phyloP scores from a whole-genome alignment of 2,888 invertebrate species.

The Bruchidius siliquastri region DNA sequence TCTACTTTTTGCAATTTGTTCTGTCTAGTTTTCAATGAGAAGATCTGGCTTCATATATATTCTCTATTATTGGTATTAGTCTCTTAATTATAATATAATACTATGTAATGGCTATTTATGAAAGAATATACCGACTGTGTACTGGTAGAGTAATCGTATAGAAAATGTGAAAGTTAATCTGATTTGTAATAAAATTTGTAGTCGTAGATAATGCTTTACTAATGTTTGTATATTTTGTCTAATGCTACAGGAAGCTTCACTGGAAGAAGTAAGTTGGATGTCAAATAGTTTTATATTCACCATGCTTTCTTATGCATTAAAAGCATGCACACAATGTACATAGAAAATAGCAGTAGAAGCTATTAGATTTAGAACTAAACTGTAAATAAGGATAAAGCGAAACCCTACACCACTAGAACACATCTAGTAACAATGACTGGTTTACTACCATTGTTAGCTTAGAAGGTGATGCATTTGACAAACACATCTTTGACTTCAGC shows the following conservation, averaged over 20 bases:
- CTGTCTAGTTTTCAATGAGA: no score
- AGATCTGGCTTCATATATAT: no score
- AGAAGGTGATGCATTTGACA: no score
- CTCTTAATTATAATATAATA: background rate
- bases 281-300: background rate
- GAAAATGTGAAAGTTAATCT: no score
- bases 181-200: background rate
- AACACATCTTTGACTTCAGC: no score
- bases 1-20: no score
- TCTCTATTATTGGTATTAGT: no score
- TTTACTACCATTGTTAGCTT: no score
- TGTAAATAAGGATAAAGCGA: background rate
- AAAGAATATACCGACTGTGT: background rate
- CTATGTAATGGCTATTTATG: background rate
- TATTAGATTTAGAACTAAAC: background rate
- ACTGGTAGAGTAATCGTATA: no score
- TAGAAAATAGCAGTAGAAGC: background rate
- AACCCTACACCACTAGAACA: no score
- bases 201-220: background rate
- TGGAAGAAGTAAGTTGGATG: conserved; percentile 87
- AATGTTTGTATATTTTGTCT: conserved; percentile 9
- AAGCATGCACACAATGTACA: background rate
- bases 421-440: no score
- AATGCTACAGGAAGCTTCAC: conserved; percentile 75
- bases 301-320: background rate